Evolutionary conservation across 2,113 vertebrate species (phyloP).

Genomic region (Helogale parvula): DNA sequence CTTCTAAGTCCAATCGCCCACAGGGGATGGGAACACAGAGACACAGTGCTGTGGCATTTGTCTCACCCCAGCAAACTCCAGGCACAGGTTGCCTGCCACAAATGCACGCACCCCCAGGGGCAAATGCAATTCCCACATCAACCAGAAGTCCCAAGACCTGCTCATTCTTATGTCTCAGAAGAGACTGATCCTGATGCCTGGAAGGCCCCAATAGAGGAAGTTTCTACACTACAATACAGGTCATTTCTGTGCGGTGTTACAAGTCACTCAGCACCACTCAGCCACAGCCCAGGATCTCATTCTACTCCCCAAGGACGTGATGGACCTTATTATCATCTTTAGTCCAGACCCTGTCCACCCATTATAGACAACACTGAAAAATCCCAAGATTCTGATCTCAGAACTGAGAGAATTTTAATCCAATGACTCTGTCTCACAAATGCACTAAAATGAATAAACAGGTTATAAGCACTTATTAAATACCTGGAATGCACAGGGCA

Average conservation of each 20-base stretch:
- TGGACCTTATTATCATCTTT: not conserved
- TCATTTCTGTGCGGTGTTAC: not conserved
- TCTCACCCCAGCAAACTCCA: not conserved
- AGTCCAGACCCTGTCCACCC: not conserved
- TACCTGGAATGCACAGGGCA: not conserved
- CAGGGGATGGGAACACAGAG: not conserved
- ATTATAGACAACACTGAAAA: not conserved
- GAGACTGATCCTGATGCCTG: not conserved
- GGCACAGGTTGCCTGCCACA: not conserved
- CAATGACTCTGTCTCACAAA: not conserved
- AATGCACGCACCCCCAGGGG: not conserved
- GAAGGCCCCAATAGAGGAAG: not conserved
- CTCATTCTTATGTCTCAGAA: not conserved
- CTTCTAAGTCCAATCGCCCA: not conserved
- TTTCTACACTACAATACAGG: not conserved
- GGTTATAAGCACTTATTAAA: not conserved
- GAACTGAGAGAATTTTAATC: not conserved
- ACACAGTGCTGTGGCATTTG: not conserved
- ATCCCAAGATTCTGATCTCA: not conserved
- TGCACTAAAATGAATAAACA: not conserved
- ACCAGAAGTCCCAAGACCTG: not conserved
- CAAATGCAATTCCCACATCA: not conserved
- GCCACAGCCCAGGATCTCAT: not conserved
- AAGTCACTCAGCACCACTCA: not conserved
- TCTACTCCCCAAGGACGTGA: not conserved